Evolutionary conservation across 2,888 invertebrate genomes (phyloP), one percentile per base, ranked within the genome.

Genomic region (Leptopterna dolabrata): DNA sequence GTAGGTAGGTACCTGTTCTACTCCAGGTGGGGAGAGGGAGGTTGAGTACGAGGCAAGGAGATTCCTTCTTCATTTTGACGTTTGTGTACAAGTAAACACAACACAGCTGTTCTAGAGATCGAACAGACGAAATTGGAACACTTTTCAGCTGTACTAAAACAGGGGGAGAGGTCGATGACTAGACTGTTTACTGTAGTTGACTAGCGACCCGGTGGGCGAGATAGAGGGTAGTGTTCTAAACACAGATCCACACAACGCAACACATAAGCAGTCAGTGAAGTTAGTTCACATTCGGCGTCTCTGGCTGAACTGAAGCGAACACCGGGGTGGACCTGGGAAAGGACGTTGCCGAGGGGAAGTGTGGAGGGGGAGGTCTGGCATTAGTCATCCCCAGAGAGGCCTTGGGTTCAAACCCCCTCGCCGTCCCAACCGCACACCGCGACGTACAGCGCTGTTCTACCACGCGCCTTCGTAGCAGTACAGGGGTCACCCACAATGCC

Each of bases 61-160:
- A 89, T 88, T 90, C 89, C 85, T 89, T 90, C 88, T 94, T 90
- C 89, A 89, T 90, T 14, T 80, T 81, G 70, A 30, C n/a, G 51
- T 43, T 43, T 16, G 45, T 81, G 24, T 19, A 55, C 51, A 19
- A 36, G 36, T 30, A 43, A 81, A 51, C 63, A 63, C 63, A 63
- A 63, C 19, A 63, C 63, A 63, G 63, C 47, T 76, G 73, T 76
- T 76, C 84, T 7, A 30, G 84, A 84, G 70, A 27, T 83, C 43
- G 43, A 83, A 43, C 55, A n/a, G 71, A 84, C 71, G 71, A 11
- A 16, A 51, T 51, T 51, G n/a, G 51, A 51, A 51, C 51, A 19
- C 51, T 16, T 51, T n/a, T 14, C 27, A 76, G 85, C 76, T 45
- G 73, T 76, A 71, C 73, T 85, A 47, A 47, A 16, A 29, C 45